Evolutionary conservation across 1,140 invertebrate genomes (phyloP), one percentile per base, ranked within the genome.

Genomic region (Homalodisca vitripennis): DNA sequence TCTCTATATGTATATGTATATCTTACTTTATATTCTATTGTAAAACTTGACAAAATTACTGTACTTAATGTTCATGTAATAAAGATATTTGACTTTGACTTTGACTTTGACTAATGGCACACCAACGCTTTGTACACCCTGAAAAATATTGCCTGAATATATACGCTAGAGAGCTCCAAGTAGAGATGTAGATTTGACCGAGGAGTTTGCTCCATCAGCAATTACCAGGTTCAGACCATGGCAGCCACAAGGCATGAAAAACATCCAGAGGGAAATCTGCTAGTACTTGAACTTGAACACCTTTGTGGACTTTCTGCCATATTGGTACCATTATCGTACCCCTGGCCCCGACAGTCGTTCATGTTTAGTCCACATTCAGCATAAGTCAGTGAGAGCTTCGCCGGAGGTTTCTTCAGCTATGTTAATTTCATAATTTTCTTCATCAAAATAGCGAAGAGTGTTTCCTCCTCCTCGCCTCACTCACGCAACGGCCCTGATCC

Each of bases 221-320:
- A 51, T 41, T 24, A 72, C 71, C 20, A 71, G 62, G 60, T 68
- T 73, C 32, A 74, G 48, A 30, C 27, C 60, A 69, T 74, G 71
- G 29, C 64, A 70, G 14, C 48, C 70, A 60, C 72, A 73, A n/a
- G 53, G 60, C 17, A 57, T 32, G 46, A 60, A 72, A 10, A n/a
- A 57, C 24, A 22, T 67, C 71, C 20, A 29, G 29, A 29, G 62
- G 53, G 64, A 69, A 69, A 55, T 57, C 67, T 48, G 66, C 64
- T n/a, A 70, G 27, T 41, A 71, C 72, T 10, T 13, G 22, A 24
- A 67, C 71, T 69, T 75, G 73, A n/a, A 69, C 71, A 30, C 73
- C 71, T 60, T 60, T 60, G 27, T 60, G 55, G 6, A 60, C n/a
- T 55, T 12, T 20, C 51, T 17, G n/a, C n/a, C n/a, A n/a, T n/a